phyloP scores from a whole-genome alignment of 2,113 vertebrate species.

The Myiozetetes cayanensis region DNA sequence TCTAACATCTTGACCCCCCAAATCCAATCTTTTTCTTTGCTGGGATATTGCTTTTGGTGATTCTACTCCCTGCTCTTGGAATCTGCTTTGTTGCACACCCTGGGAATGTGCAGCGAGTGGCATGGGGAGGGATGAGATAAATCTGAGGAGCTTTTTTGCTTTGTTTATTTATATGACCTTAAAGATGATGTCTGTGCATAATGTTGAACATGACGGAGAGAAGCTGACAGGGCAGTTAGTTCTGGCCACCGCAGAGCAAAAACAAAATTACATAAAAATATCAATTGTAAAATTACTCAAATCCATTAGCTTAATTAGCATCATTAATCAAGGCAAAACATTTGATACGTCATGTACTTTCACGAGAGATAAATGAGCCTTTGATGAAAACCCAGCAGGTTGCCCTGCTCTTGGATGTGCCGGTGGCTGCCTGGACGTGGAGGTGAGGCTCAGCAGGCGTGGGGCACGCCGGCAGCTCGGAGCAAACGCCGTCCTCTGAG shows the following conservation, averaged over 20 bases:
- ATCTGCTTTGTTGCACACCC: not conserved
- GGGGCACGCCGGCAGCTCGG: not conserved
- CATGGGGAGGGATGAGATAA: not conserved
- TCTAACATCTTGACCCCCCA: not conserved
- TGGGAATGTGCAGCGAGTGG: not conserved
- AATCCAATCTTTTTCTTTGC: not conserved
- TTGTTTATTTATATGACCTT: conserved; percentile 56
- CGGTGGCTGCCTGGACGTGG: not conserved
- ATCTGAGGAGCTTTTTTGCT: not conserved
- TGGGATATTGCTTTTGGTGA: not conserved
- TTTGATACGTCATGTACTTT: conserved; percentile 68
- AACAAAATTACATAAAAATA: conserved; percentile 61
- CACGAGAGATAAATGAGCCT: conserved; percentile 55
- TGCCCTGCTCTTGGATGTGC: not conserved
- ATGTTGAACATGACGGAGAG: not conserved
- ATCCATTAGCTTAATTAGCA: conserved; percentile 72
- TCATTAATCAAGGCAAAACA: conserved; percentile 67
- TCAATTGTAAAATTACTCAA: conserved; percentile 61
- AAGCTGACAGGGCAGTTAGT: conserved; percentile 46
- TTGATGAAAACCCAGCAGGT: conserved; percentile 45
- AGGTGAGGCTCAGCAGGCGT: not conserved
- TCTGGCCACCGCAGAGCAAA: conserved; percentile 31
- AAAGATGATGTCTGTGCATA: conserved; percentile 10
- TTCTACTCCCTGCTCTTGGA: not conserved
- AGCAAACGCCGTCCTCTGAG: not conserved